phyloP scores from a whole-genome alignment of 2,113 vertebrate genomes.

The Pyrgilauda ruficollis region DNA sequence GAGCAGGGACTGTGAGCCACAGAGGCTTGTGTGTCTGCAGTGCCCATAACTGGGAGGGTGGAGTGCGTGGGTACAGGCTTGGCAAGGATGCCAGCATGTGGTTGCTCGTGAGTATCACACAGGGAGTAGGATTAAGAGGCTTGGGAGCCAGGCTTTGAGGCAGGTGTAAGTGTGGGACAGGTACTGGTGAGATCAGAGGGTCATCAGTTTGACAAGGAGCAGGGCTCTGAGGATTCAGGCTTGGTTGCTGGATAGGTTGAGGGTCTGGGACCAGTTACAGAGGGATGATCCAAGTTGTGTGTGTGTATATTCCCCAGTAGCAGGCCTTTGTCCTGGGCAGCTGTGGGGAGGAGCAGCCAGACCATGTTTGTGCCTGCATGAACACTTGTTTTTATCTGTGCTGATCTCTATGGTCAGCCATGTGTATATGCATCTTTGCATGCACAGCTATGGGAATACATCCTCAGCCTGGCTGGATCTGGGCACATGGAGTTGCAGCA shows the following conservation, averaged over 20 bases:
- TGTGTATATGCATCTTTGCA: not conserved
- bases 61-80: fast-evolving
- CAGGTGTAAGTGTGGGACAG: not conserved
- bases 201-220: not conserved
- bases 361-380: not conserved
- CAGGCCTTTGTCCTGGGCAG: not conserved
- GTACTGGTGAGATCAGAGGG: not conserved
- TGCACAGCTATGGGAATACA: not conserved
- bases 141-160: not conserved
- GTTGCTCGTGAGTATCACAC: not conserved
- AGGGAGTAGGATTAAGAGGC: not conserved
- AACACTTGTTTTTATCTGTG: not conserved
- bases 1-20: not conserved
- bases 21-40: not conserved
- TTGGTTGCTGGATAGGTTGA: not conserved
- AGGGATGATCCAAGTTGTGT: not conserved
- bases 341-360: not conserved
- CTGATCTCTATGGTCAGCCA: not conserved
- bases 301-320: not conserved
- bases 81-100: not conserved
- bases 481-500: not conserved
- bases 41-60: fast-evolving
- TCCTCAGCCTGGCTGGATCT: not conserved
- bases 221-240: not conserved
- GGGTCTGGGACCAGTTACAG: not conserved